These are phyloP conservation scores for Hydrotaea cyrtoneurina DNA, from an alignment of 2,888 invertebrate species.

Conservation along the genomic window DNA sequence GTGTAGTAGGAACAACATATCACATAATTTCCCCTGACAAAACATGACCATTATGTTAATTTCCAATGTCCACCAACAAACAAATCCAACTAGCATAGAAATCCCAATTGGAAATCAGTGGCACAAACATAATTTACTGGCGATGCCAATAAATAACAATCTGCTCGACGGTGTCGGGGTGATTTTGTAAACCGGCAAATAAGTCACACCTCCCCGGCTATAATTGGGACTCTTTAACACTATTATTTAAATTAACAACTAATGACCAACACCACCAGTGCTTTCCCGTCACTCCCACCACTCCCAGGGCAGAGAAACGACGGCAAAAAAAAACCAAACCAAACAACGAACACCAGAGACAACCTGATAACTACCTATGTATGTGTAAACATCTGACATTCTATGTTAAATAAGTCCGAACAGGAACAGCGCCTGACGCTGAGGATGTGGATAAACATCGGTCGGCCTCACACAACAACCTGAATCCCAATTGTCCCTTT, in stretches of 20 bases:
- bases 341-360: not conserved
- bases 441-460: not conserved
- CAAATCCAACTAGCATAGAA: not conserved
- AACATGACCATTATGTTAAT: conserved; percentile 12
- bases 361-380: not conserved
- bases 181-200: conserved; percentile 7
- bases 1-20: too few relatives aligned
- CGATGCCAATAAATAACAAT: not conserved
- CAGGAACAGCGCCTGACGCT: not conserved
- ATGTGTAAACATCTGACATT: not conserved
- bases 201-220: not conserved
- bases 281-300: not conserved
- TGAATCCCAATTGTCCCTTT: conserved; percentile 50
- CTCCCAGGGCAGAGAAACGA: too few relatives aligned
- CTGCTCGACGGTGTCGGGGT: not conserved
- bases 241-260: conserved; percentile 28
- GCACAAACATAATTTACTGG: not conserved
- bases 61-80: not conserved
- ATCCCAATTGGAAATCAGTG: not conserved
- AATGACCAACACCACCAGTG: conserved; percentile 4
- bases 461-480: not conserved
- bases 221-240: conserved; percentile 16
- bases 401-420: not conserved
- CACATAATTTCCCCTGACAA: too few relatives aligned
- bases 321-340: too few relatives aligned